Conservation (phyloP, 2,797 vertebrate species). For the Intellagama lesueurii region DNA sequence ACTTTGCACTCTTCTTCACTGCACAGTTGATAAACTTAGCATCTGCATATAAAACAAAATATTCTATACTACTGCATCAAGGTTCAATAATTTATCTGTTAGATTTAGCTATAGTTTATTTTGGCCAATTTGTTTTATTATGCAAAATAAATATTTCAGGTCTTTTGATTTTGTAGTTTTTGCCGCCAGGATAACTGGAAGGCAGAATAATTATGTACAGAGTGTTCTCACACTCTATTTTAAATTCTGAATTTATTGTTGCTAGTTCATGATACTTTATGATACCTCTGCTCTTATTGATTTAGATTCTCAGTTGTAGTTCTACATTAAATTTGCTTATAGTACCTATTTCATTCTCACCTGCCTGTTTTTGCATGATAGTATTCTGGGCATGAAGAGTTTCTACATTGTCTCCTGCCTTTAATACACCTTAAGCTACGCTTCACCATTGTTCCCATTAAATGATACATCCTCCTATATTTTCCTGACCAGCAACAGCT, state of each 20-base stretch:
- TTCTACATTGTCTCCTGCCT: background rate
- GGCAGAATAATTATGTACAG: too few species aligned
- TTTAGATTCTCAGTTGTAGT: background rate
- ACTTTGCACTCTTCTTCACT: too few species aligned
- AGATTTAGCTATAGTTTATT: too few species aligned
- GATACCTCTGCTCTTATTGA: background rate
- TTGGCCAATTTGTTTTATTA: too few species aligned
- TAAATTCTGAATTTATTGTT: background rate
- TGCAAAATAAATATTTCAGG: too few species aligned
- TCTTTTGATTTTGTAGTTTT: too few species aligned
- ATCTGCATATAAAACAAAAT: too few species aligned
- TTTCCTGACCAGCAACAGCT: conserved; percentile 40
- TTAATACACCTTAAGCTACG: accelerated
- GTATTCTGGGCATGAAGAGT: background rate
- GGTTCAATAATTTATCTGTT: too few species aligned
- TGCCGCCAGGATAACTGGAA: too few species aligned
- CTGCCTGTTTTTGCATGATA: background rate
- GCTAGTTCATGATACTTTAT: background rate
- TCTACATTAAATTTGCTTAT: background rate
- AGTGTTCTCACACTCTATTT: too few species aligned
- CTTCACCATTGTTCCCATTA: background rate
- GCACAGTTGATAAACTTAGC: too few species aligned
- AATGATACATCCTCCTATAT: conserved; percentile 27
- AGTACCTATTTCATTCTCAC: background rate
- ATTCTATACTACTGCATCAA: too few species aligned